A percentile compares a stretch with the other conserved stretches of the same genome.
Evolutionary conservation across 2,797 vertebrate species (phyloP).

Genomic region (Poecilia velifera): DNA sequence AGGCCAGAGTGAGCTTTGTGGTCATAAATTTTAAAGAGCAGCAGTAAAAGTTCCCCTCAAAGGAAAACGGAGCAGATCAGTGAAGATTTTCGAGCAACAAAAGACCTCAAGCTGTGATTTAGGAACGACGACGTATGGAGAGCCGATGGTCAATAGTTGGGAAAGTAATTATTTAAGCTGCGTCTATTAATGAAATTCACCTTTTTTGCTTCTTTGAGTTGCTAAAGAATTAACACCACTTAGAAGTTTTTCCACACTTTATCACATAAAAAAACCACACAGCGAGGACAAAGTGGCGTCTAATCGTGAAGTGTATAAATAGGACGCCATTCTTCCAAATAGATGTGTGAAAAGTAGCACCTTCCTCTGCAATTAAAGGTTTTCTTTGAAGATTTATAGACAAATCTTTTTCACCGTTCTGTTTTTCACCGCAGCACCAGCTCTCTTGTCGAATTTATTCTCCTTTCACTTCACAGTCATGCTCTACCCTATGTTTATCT

Average conservation of each 20-base stretch:
- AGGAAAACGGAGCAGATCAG: neutral
- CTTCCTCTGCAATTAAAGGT: neutral
- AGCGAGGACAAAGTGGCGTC: neutral
- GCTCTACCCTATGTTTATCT: neutral
- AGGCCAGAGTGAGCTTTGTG: constrained; percentile 23
- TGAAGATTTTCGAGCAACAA: neutral
- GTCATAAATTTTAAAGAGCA: constrained; percentile 11
- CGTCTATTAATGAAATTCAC: neutral
- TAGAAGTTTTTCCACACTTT: neutral
- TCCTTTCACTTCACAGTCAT: neutral
- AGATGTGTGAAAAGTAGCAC: neutral
- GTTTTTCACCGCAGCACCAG: neutral
- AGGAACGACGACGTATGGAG: neutral
- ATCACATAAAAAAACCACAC: neutral
- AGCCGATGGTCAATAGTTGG: neutral
- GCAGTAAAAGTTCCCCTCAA: neutral
- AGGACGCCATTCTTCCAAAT: neutral
- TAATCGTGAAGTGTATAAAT: neutral
- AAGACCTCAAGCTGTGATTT: neutral
- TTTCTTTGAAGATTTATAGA: neutral
- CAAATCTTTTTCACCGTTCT: neutral
- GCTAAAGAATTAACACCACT: neutral
- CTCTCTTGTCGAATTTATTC: neutral
- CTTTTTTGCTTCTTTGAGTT: neutral
- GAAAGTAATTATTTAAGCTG: neutral